Evolutionary conservation across 2,113 vertebrate species (phyloP), one percentile per base, ranked within the genome.

Genomic region (Canis aureus): DNA sequence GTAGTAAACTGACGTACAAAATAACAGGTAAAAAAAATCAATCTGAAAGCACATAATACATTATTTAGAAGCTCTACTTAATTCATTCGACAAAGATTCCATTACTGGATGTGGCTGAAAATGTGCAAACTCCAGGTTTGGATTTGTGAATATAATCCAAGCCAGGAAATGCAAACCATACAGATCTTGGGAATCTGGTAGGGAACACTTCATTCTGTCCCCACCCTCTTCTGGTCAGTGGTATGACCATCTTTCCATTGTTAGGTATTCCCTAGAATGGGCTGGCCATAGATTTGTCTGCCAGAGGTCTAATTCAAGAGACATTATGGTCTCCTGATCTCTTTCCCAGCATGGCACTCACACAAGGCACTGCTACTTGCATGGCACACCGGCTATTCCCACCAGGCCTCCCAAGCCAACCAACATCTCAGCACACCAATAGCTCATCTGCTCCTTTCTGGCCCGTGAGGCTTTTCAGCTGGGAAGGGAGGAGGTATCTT

Each of bases 1-100:
- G 53, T 69, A 91, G 67, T 11, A 94, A 97, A 91, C 6, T n/a
- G n/a, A 89, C 89, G 23, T 93, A 84, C n/a, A 92, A 83, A 29
- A 4, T 62, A 79, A 79, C 53, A 89, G 57, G 38, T 27, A 84
- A 85, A 32, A 19, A 60, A 93, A 55, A 82, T 57, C n/a, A 51
- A 66, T 20, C 19, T 9, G 4, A 62, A 94, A 89, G 20, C 20
- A 64, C 13, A 88, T 60, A 32, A 94, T 12, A 0, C 62, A 57
- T 25, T 12, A 60, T 29, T 51, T 57, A 57, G 32, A 83, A 71
- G 64, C 71, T 35, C 80, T 90, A 51, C 2, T 71, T 64, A 35
- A 57, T 78, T 71, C 64, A 91, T 55, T 23, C 11, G 35, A 51
- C 49, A 73, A 64, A 84, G 88, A 86, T 69, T 22, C 32, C 57